Percentiles rank a stretch among this genome's conserved stretches.
Conservation (phyloP, 2,113 vertebrate species). For the Scalopus aquaticus region DNA sequence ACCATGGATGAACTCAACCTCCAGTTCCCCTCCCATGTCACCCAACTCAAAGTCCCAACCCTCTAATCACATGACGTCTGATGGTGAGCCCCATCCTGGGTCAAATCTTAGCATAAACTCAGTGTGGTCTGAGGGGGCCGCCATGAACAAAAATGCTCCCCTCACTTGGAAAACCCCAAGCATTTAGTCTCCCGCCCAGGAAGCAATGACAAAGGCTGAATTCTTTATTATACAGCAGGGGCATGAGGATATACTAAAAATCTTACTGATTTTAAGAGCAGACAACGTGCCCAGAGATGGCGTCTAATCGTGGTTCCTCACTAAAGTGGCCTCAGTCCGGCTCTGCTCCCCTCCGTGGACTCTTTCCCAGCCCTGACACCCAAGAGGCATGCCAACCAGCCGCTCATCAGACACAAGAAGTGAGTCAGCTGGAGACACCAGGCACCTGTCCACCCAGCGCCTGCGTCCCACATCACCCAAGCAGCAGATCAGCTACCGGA, state of each 20-base stretch:
- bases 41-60: neutral
- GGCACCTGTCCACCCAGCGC: neutral
- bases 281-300: neutral
- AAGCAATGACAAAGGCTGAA: neutral
- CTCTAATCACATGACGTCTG: neutral
- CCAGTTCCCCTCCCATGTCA: neutral
- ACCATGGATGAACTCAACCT: neutral
- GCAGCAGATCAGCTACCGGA: neutral
- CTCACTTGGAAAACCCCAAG: neutral
- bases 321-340: neutral
- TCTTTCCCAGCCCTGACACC: neutral
- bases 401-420: slow-evolving; percentile 6
- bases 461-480: neutral
- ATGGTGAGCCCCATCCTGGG: neutral
- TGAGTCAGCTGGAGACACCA: slow-evolving; percentile 39
- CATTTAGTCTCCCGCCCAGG: neutral
- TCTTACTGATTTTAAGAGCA: neutral
- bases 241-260: neutral
- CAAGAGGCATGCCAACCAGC: neutral
- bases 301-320: neutral
- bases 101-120: slow-evolving; percentile 13
- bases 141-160: neutral
- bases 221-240: neutral
- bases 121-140: neutral
- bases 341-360: neutral